Base-by-base conservation (phyloP, 2,797 vertebrate genomes). In the Mus caroli region DNA sequence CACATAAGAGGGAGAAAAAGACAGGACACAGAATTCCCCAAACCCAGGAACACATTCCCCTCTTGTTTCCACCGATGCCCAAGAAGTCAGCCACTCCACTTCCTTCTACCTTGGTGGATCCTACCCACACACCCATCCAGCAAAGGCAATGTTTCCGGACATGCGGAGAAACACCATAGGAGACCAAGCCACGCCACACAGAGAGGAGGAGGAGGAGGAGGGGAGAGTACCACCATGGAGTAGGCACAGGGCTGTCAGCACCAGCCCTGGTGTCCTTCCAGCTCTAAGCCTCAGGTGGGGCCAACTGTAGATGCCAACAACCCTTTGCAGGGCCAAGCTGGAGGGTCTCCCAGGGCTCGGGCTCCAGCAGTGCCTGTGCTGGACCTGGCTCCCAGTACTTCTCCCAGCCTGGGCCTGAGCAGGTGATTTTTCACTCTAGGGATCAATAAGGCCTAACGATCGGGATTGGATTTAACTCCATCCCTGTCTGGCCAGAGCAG, bases 391-490 rank as follows among this genome's bases (percentile, higher is more conserved):
- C 97, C 88, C 56, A 77, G 92, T 34, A 12, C 46, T 88, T 96
- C 95, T 96, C 94, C 95, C 95, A 97, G 97, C 97, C 97, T 97
- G 96, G 79, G 97, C 95, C 97, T 95, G 95, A 96, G 96, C 94
- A 98, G 98, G 98, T 98, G 97, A 98, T 98, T 98, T 98, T 97
- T 98, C 98, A 98, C 95, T 98, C 96, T 91, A 83, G 97, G 37
- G 83, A 98, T 98, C 98, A 98, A 98, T 98, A 97, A 90, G 89
- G 82, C 98, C 98, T 98, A 98, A 98, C 54, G 97, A 98, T 98
- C 98, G 96, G 71, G 97, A 98, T 98, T 88, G 96, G 95, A 98
- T 98, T 98, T 97, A 97, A 98, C 98, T 91, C 54, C 67, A 93
- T 96, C 94, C 97, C 96, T 83, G 15, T 77, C 97, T 98, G 97